Conservation (phyloP, 2,888 invertebrate species). For the Xestia c-nigrum region DNA sequence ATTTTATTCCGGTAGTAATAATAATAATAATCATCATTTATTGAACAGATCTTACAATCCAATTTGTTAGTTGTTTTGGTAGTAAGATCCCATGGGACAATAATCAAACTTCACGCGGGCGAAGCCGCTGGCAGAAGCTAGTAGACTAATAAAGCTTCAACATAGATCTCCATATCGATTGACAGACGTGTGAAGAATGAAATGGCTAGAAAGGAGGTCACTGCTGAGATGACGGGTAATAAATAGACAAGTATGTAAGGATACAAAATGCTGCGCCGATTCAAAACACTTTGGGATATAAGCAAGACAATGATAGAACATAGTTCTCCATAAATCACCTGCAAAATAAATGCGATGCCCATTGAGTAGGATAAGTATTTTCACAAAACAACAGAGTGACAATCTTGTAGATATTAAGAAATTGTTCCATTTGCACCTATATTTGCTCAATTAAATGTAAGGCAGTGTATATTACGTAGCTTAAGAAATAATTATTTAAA, state of each 20-base stretch:
- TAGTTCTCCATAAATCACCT: conserved; percentile 72
- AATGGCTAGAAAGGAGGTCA: neutral
- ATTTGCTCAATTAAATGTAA: conserved; percentile 81
- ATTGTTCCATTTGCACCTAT: conserved; percentile 80
- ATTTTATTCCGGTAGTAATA: too few relatives aligned
- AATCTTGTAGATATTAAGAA: conserved; percentile 55
- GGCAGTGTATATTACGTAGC: conserved; percentile 41
- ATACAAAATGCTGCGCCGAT: neutral
- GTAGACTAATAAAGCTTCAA: neutral
- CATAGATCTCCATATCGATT: neutral
- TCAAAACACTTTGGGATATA: neutral
- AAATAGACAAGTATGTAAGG: neutral
- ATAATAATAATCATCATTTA: too few relatives aligned
- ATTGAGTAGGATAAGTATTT: neutral
- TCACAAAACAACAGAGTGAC: neutral
- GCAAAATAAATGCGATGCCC: conserved; percentile 2
- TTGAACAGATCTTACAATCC: too few relatives aligned
- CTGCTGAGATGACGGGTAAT: neutral
- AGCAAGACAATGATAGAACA: neutral
- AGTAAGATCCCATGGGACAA: too few relatives aligned
- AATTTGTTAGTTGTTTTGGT: too few relatives aligned
- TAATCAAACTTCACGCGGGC: too few relatives aligned
- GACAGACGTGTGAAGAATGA: neutral
- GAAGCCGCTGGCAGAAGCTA: too few relatives aligned
- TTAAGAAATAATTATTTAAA: conserved; percentile 2